phyloP scores from a whole-genome alignment of 1,140 invertebrate species.

The Zaprionus camerounensis region DNA sequence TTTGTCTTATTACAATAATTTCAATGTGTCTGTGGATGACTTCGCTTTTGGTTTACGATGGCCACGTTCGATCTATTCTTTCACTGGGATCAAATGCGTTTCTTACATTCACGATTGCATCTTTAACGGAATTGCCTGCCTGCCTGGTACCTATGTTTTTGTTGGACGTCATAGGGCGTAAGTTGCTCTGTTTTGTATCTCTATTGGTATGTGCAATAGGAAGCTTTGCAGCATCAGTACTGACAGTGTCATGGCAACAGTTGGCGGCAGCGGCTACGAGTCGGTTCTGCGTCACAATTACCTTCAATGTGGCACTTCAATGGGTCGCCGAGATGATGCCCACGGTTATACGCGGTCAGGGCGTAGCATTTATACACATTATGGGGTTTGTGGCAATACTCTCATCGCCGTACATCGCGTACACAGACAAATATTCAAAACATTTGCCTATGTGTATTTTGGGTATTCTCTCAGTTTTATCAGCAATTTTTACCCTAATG shows the following conservation, averaged over 20 bases:
- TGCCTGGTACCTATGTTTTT: conserved; percentile 91
- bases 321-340: conserved; percentile 94
- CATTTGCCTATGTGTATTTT: conserved; percentile 90
- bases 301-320: conserved; percentile 94
- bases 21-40: conserved; percentile 93
- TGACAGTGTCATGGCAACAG: conserved; percentile 87
- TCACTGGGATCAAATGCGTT: conserved; percentile 91
- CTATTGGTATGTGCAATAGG: conserved; percentile 91
- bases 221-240: conserved; percentile 90
- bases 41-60: conserved; percentile 93
- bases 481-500: conserved; percentile 89
- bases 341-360: conserved; percentile 93
- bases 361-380: conserved; percentile 92
- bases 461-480: conserved; percentile 87
- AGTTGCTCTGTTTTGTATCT: conserved; percentile 91
- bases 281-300: conserved; percentile 92
- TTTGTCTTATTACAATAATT: conserved; percentile 89
- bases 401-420: conserved; percentile 91
- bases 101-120: conserved; percentile 92
- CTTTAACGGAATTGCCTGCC: conserved; percentile 89
- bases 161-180: conserved; percentile 91
- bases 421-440: conserved; percentile 88
- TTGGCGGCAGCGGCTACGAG: conserved; percentile 90
- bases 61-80: conserved; percentile 92
- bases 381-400: conserved; percentile 93